Base-by-base conservation (phyloP, 2,113 vertebrate species). In the Electrona antarctica region DNA sequence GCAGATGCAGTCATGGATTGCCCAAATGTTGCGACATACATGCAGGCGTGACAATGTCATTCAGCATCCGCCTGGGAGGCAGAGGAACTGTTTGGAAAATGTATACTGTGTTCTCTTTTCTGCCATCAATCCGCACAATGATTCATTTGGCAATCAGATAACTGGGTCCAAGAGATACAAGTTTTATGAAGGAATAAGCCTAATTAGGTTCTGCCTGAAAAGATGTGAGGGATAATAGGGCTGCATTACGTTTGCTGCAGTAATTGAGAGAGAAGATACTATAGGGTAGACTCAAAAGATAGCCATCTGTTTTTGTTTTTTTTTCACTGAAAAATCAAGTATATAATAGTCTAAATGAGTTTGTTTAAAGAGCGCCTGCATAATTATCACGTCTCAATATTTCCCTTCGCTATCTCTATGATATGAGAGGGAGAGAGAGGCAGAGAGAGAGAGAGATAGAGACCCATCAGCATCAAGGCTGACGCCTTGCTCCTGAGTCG, bases 141-240 rank as follows among this genome's bases (percentile, higher is more conserved):
- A 77, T 79, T 83, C 67, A 77, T 82, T 69, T 73, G 78, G 74
- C 68, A 80, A 76, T 66, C 73, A 54, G 51, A 57, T 60, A 79
- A 85, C 83, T 76, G 82, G 33, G 1, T 41, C 33, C 33, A 41
- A 88, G 78, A 82, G 78, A 87, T 85, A 80, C 78, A 88, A 83
- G 85, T 79, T 41, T 4, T 67, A 67, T 65, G 14, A 15, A 60
- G 56, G 71, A 78, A 72, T 55, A 47, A 52, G 70, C 65, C 61
- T 28, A 2, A 10, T 60, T 68, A 58, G 29, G 66, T 81, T 90
- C 85, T 76, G 71, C 46, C 69, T 72, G n/a, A 51, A 68, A 41
- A 41, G 33, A 41, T 41, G 1, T 41, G 33, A 41, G 33, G 33
- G 33, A 41, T 41, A 1, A 21, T 21, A 41, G 33, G 33, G 33